A percentile compares a stretch with the other conserved stretches of the same genome.
These are phyloP conservation scores for Eudasyphora cyanicolor DNA, from an alignment of 2,888 invertebrate species.

Conservation along the genomic window DNA sequence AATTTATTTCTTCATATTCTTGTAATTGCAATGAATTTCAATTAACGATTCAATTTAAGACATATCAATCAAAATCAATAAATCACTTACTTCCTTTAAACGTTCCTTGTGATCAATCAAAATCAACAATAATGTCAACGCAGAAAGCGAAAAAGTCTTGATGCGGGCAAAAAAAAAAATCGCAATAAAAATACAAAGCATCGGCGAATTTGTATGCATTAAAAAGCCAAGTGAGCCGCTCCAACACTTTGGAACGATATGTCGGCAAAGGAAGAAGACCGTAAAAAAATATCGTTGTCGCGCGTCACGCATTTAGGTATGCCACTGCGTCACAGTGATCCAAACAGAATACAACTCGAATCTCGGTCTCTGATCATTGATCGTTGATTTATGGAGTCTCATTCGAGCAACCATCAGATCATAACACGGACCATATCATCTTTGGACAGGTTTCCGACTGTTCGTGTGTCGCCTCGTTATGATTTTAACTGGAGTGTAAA, in stretches of 20 bases:
- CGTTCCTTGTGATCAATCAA: constrained; percentile 56
- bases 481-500: constrained; percentile 44
- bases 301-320: not conserved
- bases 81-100: constrained; percentile 43
- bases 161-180: not conserved
- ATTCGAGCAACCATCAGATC: not conserved
- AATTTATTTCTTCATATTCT: too few species aligned
- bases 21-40: constrained; percentile 59
- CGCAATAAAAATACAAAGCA: not conserved
- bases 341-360: constrained; percentile 12
- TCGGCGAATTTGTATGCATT: not conserved
- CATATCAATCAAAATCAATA: constrained; percentile 65
- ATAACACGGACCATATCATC: not conserved
- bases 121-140: constrained; percentile 41
- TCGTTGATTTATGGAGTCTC: constrained; percentile 58
- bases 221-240: constrained; percentile 33
- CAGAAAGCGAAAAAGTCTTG: not conserved
- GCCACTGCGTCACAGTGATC: constrained; percentile 33
- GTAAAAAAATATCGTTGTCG: constrained; percentile 44
- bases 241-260: constrained; percentile 38
- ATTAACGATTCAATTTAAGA: constrained; percentile 57
- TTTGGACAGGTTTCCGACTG: constrained; percentile 36
- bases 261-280: constrained; percentile 37
- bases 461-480: not conserved
- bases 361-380: constrained; percentile 53